phyloP scores from a whole-genome alignment of 2,888 invertebrate species.

The Oegoconia quadripuncta region DNA sequence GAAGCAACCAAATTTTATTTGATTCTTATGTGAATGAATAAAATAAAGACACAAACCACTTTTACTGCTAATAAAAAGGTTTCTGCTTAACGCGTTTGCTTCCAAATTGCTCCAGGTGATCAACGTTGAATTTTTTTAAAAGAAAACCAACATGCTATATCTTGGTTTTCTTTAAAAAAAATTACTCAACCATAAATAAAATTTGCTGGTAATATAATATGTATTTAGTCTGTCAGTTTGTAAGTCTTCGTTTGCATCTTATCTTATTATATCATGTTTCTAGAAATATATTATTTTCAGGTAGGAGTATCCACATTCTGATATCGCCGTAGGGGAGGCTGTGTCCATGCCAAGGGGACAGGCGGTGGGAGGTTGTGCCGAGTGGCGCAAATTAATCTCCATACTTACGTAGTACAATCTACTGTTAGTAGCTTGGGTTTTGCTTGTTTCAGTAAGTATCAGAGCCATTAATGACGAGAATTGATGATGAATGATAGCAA shows the following conservation, averaged over 20 bases:
- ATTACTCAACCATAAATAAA: too few relatives aligned
- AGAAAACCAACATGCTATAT: not conserved
- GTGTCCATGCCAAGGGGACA: too few relatives aligned
- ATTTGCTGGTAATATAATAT: too few relatives aligned
- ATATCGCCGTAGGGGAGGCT: conserved; percentile 29
- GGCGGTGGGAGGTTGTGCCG: conserved; percentile 43
- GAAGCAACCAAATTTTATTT: too few relatives aligned
- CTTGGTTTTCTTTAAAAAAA: not conserved
- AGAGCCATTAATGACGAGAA: not conserved
- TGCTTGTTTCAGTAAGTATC: not conserved
- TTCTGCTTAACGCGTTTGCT: too few relatives aligned
- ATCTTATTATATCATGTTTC: not conserved
- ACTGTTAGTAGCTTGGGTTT: conserved; percentile 36
- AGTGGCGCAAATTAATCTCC: conserved; percentile 67
- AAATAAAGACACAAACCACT: too few relatives aligned
- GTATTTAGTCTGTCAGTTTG: too few relatives aligned
- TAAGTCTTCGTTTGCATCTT: not conserved
- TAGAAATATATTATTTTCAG: not conserved
- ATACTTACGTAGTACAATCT: conserved; percentile 45
- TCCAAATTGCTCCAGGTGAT: too few relatives aligned
- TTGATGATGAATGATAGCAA: too few relatives aligned
- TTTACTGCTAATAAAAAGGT: too few relatives aligned
- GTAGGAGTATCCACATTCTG: conserved; percentile 25
- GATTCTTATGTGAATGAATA: too few relatives aligned
- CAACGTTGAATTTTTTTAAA: not conserved